phyloP scores from a whole-genome alignment of 2,888 invertebrate genomes.

The Corythucha ciliata region DNA sequence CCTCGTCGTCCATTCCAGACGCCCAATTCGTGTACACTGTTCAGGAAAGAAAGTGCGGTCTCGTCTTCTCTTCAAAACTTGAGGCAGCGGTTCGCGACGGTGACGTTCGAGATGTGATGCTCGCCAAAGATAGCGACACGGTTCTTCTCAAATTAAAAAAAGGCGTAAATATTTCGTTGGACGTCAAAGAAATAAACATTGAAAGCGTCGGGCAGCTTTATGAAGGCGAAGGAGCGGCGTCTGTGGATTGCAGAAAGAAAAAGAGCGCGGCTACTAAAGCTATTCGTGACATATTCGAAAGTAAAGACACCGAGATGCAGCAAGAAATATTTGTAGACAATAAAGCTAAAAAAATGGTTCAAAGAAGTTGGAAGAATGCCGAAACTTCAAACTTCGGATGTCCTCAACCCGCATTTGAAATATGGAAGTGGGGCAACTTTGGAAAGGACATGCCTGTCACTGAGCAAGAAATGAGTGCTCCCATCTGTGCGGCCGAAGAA shows the following conservation, averaged over 20 bases:
- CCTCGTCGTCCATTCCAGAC: slow-evolving; percentile 40
- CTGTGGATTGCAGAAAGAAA: slow-evolving; percentile 15
- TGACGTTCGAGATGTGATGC: slow-evolving; percentile 64
- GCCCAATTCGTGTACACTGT: slow-evolving; percentile 65
- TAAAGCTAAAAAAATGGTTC: slow-evolving; percentile 23
- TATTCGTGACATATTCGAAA: slow-evolving; percentile 65
- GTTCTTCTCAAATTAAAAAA: slow-evolving; percentile 62
- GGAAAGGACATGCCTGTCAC: too few species aligned
- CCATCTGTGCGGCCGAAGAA: too few species aligned
- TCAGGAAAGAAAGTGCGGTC: slow-evolving; percentile 60
- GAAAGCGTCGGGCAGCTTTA: slow-evolving; percentile 44
- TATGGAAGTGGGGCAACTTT: slow-evolving; percentile 30
- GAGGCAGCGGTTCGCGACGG: slow-evolving; percentile 69
- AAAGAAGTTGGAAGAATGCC: slow-evolving; percentile 28
- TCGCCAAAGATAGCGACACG: slow-evolving; percentile 65
- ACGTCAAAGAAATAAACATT: slow-evolving; percentile 52
- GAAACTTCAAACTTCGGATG: slow-evolving; percentile 13
- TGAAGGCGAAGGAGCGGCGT: slow-evolving; percentile 54
- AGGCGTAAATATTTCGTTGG: slow-evolving; percentile 63
- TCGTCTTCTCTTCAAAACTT: slow-evolving; percentile 62
- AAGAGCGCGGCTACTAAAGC: slow-evolving; percentile 50
- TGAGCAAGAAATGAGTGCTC: too few species aligned
- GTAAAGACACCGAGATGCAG: slow-evolving; percentile 44
- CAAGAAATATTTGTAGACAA: slow-evolving; percentile 23
- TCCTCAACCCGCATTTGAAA: slow-evolving; percentile 16